Evolutionary conservation across 2,888 invertebrate genomes (phyloP).

Genomic region (Nebria brevicollis): DNA sequence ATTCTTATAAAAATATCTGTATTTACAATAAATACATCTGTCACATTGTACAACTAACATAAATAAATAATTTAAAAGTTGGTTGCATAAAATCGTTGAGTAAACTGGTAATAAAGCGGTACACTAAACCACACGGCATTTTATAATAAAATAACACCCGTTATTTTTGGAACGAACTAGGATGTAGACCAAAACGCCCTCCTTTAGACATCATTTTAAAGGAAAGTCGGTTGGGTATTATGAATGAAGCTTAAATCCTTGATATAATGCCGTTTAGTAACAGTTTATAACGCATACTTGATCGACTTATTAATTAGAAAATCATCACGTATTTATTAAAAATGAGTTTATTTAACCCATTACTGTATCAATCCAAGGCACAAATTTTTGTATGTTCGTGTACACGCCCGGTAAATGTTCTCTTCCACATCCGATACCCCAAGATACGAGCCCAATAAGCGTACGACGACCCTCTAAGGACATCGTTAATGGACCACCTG

Average conservation of each 20-base stretch:
- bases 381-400: constrained; percentile 92
- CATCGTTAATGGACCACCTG: constrained; percentile 90
- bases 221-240: too few relatives aligned
- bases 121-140: too few relatives aligned
- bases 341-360: constrained; percentile 66
- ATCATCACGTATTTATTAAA: constrained; percentile 4
- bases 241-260: too few relatives aligned
- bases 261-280: too few relatives aligned
- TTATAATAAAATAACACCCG: too few relatives aligned
- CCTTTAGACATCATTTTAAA: too few relatives aligned
- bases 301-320: not conserved
- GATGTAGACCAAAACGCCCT: too few relatives aligned
- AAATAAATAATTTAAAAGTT: constrained; percentile 43
- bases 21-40: constrained; percentile 43
- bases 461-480: constrained; percentile 87
- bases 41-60: constrained; percentile 28
- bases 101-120: too few relatives aligned
- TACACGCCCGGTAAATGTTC: constrained; percentile 92
- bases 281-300: too few relatives aligned
- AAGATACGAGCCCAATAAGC: constrained; percentile 87
- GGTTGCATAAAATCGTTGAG: not conserved
- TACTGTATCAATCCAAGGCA: constrained; percentile 90
- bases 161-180: too few relatives aligned
- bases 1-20: constrained; percentile 15
- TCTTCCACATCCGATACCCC: constrained; percentile 92